Evolutionary conservation across 2,888 invertebrate species (phyloP).

Genomic region (Nomada fabriciana): DNA sequence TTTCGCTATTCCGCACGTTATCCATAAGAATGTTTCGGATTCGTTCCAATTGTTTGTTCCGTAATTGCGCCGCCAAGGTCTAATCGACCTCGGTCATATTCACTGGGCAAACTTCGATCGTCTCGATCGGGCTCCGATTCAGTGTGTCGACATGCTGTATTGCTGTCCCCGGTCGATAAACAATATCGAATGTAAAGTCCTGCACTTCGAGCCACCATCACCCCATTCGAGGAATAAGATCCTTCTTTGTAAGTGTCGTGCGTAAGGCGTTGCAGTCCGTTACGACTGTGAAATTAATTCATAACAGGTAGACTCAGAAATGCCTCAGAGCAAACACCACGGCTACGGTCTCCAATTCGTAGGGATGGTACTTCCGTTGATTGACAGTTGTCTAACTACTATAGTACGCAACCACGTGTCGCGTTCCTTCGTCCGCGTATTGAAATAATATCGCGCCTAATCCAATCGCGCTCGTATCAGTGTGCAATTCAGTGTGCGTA

Average conservation of each 20-base stretch:
- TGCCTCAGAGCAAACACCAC: too few species aligned
- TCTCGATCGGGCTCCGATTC: constrained; percentile 57
- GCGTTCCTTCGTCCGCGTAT: too few species aligned
- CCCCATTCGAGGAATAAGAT: neutral
- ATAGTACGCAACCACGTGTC: constrained; percentile 36
- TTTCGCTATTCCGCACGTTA: constrained; percentile 15
- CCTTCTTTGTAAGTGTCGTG: neutral
- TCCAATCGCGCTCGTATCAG: neutral
- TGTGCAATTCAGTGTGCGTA: too few species aligned
- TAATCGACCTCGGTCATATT: constrained; percentile 46
- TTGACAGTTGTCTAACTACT: constrained; percentile 37
- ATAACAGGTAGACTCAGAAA: neutral
- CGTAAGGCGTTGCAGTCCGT: constrained; percentile 5
- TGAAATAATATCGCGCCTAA: neutral
- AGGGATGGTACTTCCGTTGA: too few species aligned
- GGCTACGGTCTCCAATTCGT: too few species aligned
- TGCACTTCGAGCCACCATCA: constrained; percentile 50
- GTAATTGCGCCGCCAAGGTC: constrained; percentile 52
- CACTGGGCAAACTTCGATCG: constrained; percentile 37
- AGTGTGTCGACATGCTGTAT: constrained; percentile 55
- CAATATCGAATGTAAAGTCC: constrained; percentile 50
- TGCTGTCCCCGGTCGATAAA: neutral
- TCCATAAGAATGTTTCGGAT: constrained; percentile 37
- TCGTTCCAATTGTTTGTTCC: constrained; percentile 30
- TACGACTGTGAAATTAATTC: neutral